phyloP scores from a whole-genome alignment of 2,888 invertebrate species.

The Melanophora roralis region DNA sequence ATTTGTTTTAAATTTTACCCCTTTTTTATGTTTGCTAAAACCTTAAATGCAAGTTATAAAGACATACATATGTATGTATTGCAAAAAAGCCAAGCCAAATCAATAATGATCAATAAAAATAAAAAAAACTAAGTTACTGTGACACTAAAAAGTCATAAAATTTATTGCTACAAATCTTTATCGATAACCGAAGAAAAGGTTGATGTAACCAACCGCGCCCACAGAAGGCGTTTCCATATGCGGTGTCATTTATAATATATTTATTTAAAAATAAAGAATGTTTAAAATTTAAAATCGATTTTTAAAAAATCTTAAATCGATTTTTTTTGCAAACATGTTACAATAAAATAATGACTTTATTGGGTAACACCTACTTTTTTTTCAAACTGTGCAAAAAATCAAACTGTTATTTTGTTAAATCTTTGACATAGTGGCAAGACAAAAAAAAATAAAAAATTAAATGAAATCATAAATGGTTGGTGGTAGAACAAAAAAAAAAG shows the following conservation, averaged over 20 bases:
- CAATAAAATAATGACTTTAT: conserved; percentile 46
- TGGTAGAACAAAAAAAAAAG: background rate
- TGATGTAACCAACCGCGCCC: conserved; percentile 7
- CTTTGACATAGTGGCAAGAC: background rate
- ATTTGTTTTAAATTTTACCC: conserved; percentile 22
- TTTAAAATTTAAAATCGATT: conserved; percentile 26
- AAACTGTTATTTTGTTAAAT: background rate
- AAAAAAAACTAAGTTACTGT: conserved; percentile 1
- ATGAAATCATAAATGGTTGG: conserved; percentile 29
- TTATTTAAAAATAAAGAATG: background rate
- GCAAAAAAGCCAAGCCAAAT: conserved; percentile 12
- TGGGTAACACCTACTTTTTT: conserved; percentile 56
- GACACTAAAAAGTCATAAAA: conserved; percentile 26
- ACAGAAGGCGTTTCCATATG: conserved; percentile 53
- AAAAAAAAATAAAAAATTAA: background rate
- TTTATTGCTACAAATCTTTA: conserved; percentile 7
- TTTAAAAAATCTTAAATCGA: background rate
- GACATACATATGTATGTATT: too few species aligned
- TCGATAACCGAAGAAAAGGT: background rate
- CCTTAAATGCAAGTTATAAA: background rate
- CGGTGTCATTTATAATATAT: conserved; percentile 14
- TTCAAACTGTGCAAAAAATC: background rate
- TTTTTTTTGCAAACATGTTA: background rate
- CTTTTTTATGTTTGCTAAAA: background rate
- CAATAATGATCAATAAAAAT: conserved; percentile 22